Conservation (phyloP, 2,888 invertebrate species). For the Eupelmus urozonus region DNA sequence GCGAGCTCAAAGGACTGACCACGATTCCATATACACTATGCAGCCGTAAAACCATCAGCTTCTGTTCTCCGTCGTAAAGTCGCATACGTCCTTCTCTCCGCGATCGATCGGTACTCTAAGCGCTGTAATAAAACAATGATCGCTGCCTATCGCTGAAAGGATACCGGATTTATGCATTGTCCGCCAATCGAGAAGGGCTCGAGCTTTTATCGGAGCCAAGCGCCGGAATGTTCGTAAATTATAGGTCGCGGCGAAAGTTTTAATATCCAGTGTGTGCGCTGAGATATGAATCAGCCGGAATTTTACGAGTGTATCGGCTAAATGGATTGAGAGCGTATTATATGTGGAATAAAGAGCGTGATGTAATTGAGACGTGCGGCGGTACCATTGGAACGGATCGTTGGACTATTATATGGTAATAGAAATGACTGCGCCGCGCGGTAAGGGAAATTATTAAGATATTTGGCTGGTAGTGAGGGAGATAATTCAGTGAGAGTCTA, state of each 20-base stretch:
- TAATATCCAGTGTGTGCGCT: constrained; percentile 38
- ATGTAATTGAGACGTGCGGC: constrained; percentile 5
- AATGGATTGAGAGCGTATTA: too few relatives aligned
- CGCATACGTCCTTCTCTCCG: too few relatives aligned
- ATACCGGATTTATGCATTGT: too few relatives aligned
- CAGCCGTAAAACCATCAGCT: neutral
- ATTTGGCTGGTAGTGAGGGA: neutral
- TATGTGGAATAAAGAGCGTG: constrained; percentile 19
- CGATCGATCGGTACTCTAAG: too few relatives aligned
- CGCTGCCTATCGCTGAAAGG: too few relatives aligned
- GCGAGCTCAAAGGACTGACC: too few relatives aligned
- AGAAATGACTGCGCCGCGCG: neutral
- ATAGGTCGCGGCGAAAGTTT: neutral
- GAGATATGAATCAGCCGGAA: constrained; percentile 31
- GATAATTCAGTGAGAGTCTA: constrained; percentile 1
- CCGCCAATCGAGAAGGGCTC: too few relatives aligned
- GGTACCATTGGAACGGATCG: neutral
- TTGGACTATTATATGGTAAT: constrained; percentile 39
- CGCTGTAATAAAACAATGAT: too few relatives aligned
- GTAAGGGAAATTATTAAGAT: constrained; percentile 42
- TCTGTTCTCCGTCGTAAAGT: too few relatives aligned
- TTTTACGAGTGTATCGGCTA: constrained; percentile 20
- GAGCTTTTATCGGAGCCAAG: too few relatives aligned
- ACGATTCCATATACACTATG: too few relatives aligned
- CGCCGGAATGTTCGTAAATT: too few relatives aligned